Evolutionary conservation across 1,140 invertebrate genomes (phyloP).

Genomic region (Scaptomyza pallida): DNA sequence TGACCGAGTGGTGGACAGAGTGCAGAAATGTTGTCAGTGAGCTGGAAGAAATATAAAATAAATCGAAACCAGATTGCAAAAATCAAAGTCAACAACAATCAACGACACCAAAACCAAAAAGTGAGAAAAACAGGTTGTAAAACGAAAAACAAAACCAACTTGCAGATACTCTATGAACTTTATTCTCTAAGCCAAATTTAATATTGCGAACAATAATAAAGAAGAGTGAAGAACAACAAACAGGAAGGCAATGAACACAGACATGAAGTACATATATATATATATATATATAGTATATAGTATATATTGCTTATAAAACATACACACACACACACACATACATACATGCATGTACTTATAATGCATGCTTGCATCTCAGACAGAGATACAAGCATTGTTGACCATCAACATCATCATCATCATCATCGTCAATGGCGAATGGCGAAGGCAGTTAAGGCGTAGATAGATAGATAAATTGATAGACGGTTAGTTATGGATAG

Average conservation of each 20-base stretch:
- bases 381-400: constrained; percentile 22
- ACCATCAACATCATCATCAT: constrained; percentile 41
- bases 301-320: no score
- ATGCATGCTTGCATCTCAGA: constrained; percentile 40
- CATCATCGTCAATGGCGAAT: constrained; percentile 6
- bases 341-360: constrained; percentile 6
- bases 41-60: constrained; percentile 74
- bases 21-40: constrained; percentile 66
- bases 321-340: background rate
- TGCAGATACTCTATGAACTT: background rate
- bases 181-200: no score
- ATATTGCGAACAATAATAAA: background rate
- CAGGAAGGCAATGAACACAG: background rate
- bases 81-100: constrained; percentile 81
- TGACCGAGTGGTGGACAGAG: constrained; percentile 31
- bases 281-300: background rate
- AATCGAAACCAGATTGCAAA: constrained; percentile 77
- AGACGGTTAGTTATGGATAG: constrained; percentile 60
- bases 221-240: constrained; percentile 4
- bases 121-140: constrained; percentile 18
- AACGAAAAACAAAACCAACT: background rate
- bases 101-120: constrained; percentile 43
- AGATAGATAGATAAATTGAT: constrained; percentile 55
- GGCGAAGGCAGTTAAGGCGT: constrained; percentile 50
- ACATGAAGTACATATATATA: constrained; percentile 13